phyloP scores from a whole-genome alignment of 2,888 invertebrate species.

The Tachina lurida region DNA sequence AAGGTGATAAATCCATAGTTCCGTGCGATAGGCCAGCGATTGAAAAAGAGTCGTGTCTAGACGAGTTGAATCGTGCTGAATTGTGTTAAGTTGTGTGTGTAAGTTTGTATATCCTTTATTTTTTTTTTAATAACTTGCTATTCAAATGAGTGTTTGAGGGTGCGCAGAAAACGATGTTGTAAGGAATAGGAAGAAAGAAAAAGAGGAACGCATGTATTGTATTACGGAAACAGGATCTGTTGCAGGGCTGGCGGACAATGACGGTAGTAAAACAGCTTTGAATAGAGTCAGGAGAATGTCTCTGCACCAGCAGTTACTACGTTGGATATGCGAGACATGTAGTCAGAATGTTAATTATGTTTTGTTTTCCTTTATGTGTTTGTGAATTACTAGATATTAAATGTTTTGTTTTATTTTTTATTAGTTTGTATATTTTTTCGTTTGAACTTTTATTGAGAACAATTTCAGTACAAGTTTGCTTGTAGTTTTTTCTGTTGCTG shows the following conservation, averaged over 20 bases:
- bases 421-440: slow-evolving; percentile 6
- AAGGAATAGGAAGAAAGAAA: slow-evolving; percentile 5
- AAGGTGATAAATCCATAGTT: slow-evolving; percentile 64
- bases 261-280: neutral
- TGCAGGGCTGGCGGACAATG: neutral
- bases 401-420: slow-evolving; percentile 5
- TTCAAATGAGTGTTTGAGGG: slow-evolving; percentile 19
- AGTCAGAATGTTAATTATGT: slow-evolving; percentile 49
- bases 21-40: neutral
- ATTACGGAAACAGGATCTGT: slow-evolving; percentile 10
- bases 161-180: slow-evolving; percentile 1
- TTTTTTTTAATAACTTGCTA: slow-evolving; percentile 10
- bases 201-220: neutral
- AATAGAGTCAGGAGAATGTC: slow-evolving; percentile 18
- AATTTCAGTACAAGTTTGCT: slow-evolving; percentile 30
- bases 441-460: slow-evolving; percentile 22
- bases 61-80: slow-evolving; percentile 7
- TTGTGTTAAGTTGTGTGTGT: slow-evolving; percentile 17
- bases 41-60: neutral
- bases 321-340: slow-evolving; percentile 14
- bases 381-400: neutral
- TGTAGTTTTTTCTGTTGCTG: slow-evolving; percentile 13
- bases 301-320: slow-evolving; percentile 12
- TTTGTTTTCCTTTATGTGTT: slow-evolving; percentile 13
- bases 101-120: neutral